These are phyloP conservation scores for Parazoanthus darwini DNA, from an alignment of 92 coral and sea anemone species.

Conservation along the genomic window DNA sequence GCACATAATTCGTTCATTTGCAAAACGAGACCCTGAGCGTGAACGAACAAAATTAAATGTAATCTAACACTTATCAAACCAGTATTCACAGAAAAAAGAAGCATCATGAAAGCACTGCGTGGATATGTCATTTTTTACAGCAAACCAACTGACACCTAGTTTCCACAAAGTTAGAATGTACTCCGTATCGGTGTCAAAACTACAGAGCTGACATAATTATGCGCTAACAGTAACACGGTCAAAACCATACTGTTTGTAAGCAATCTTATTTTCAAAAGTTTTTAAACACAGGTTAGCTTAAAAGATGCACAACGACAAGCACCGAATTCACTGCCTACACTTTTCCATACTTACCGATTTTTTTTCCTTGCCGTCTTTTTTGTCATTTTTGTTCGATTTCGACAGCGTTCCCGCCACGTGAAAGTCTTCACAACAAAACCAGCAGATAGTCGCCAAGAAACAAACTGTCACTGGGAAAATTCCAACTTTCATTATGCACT, in stretches of 20 bases:
- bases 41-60: too few species aligned
- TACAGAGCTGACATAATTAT: too few species aligned
- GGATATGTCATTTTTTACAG: too few species aligned
- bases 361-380: constrained; percentile 50
- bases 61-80: too few species aligned
- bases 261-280: neutral
- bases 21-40: neutral
- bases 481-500: constrained; percentile 26
- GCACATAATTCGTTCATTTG: neutral
- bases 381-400: constrained; percentile 64
- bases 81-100: too few species aligned
- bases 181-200: too few species aligned
- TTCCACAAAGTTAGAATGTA: too few species aligned
- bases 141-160: too few species aligned
- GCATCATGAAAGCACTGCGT: too few species aligned
- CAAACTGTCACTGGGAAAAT: constrained; percentile 19
- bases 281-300: neutral
- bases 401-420: constrained; percentile 83
- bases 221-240: too few species aligned
- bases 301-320: neutral
- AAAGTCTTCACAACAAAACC: constrained; percentile 16
- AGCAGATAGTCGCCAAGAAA: constrained; percentile 42
- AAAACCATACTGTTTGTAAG: too few species aligned
- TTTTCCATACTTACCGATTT: constrained; percentile 40
- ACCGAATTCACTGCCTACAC: too few species aligned